A percentile compares a stretch with the other conserved stretches of the same genome.
phyloP scores from a whole-genome alignment of 2,888 invertebrate species.

The Lepidonotus clava region DNA sequence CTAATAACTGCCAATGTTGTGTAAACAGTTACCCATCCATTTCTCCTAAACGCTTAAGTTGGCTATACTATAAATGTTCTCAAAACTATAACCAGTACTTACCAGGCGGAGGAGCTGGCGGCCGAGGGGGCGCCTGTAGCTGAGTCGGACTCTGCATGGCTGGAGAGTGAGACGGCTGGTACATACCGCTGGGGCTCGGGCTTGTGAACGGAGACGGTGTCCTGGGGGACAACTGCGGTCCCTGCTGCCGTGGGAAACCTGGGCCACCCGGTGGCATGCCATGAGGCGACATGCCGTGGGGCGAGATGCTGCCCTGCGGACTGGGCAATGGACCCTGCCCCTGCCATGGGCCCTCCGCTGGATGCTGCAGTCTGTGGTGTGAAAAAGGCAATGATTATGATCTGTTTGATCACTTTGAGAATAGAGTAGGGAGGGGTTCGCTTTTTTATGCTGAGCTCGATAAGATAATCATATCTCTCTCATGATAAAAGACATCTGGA shows the following conservation, averaged over 20 bases:
- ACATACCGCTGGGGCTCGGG: conserved; percentile 52
- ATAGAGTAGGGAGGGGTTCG: no score
- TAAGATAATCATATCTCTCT: no score
- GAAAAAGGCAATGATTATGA: background rate
- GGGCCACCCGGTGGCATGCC: conserved; percentile 52
- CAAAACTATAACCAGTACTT: no score
- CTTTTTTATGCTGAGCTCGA: no score
- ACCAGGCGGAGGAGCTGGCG: conserved; percentile 57
- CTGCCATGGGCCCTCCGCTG: conserved; percentile 42
- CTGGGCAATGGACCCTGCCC: conserved; percentile 26
- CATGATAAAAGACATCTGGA: no score
- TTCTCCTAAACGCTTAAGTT: no score
- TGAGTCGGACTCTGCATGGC: conserved; percentile 55
- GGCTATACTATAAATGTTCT: no score
- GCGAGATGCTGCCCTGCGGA: conserved; percentile 45
- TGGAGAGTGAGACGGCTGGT: conserved; percentile 55
- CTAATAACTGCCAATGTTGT: no score
- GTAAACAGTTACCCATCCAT: no score
- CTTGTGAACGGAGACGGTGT: conserved; percentile 64
- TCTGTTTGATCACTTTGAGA: no score
- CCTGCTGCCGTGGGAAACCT: conserved; percentile 50
- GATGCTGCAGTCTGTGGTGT: conserved; percentile 38
- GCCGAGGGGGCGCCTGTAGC: conserved; percentile 53
- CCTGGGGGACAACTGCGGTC: conserved; percentile 59
- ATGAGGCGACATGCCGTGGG: conserved; percentile 32